A percentile compares a stretch with the other conserved stretches of the same genome.
Conservation (phyloP, 1,140 invertebrate genomes). For the Trigoniulus corallinus region DNA sequence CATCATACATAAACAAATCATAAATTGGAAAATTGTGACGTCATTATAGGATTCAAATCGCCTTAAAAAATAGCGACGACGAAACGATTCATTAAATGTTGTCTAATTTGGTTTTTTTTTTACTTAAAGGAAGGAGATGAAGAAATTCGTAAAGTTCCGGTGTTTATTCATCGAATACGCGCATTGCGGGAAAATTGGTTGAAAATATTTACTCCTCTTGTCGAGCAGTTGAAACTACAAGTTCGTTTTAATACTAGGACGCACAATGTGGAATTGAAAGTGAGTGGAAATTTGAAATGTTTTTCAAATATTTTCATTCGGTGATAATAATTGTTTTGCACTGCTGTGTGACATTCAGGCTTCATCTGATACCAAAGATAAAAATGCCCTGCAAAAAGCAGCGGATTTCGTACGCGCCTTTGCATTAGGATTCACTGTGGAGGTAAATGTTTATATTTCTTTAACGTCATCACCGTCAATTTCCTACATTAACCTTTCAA, state of each 20-base stretch:
- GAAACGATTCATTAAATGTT: no score
- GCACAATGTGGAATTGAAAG: slow-evolving; percentile 70
- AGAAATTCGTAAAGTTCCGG: slow-evolving; percentile 37
- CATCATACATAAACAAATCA: no score
- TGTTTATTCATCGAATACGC: slow-evolving; percentile 62
- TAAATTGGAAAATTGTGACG: no score
- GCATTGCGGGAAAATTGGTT: slow-evolving; percentile 93
- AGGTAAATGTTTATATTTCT: slow-evolving; percentile 29
- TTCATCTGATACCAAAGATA: slow-evolving; percentile 61
- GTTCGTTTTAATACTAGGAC: slow-evolving; percentile 87
- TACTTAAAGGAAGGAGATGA: slow-evolving; percentile 19
- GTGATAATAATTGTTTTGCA: slow-evolving; percentile 1
- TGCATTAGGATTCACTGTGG: slow-evolving; percentile 89
- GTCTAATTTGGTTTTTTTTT: no score
- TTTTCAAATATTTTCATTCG: slow-evolving; percentile 1
- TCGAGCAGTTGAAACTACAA: slow-evolving; percentile 86
- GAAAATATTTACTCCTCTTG: slow-evolving; percentile 90
- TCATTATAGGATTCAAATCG: no score
- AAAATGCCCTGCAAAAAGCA: slow-evolving; percentile 84
- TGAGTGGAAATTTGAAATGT: slow-evolving; percentile 2
- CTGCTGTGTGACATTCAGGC: slow-evolving; percentile 21
- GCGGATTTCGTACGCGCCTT: slow-evolving; percentile 98
- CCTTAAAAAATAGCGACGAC: no score
- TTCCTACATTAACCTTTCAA: not conserved
- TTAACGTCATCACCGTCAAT: not conserved